These are phyloP conservation scores for Drosophila orosa DNA, from an alignment of 1,140 invertebrate species.

Conservation along the genomic window DNA sequence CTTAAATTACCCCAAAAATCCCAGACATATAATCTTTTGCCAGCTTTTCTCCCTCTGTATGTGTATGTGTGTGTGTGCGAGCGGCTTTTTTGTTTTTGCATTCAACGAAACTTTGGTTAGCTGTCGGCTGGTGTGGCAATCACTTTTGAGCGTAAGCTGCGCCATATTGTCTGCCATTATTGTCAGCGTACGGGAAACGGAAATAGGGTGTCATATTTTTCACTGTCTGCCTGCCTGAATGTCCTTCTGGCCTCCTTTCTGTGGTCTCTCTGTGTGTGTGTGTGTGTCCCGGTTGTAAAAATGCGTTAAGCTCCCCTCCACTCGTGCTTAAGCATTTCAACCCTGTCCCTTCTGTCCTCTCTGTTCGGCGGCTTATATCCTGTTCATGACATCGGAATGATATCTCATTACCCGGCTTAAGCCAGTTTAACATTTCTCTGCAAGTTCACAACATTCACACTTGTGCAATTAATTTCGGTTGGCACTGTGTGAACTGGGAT, in stretches of 20 bases:
- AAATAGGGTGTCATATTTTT: slow-evolving; percentile 78
- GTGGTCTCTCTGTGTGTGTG: slow-evolving; percentile 8
- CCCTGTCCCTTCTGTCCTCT: slow-evolving; percentile 29
- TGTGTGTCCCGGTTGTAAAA: slow-evolving; percentile 42
- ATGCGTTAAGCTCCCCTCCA: slow-evolving; percentile 69
- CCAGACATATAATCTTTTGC: slow-evolving; percentile 71
- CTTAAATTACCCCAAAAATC: slow-evolving; percentile 75
- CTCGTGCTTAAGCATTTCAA: slow-evolving; percentile 61
- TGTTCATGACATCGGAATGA: slow-evolving; percentile 49
- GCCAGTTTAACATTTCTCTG: slow-evolving; percentile 63
- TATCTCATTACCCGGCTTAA: slow-evolving; percentile 74
- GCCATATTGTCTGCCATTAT: slow-evolving; percentile 78
- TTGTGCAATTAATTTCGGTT: slow-evolving; percentile 48
- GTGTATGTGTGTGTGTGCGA: slow-evolving; percentile 5
- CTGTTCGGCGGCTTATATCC: slow-evolving; percentile 27
- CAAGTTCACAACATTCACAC: slow-evolving; percentile 58
- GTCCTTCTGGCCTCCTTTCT: slow-evolving; percentile 28
- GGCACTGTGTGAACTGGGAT: not conserved
- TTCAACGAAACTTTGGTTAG: slow-evolving; percentile 55
- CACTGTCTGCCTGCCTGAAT: slow-evolving; percentile 43
- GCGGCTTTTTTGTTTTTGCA: slow-evolving; percentile 49
- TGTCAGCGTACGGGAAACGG: slow-evolving; percentile 72
- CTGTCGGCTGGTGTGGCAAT: slow-evolving; percentile 58
- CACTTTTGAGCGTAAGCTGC: slow-evolving; percentile 74
- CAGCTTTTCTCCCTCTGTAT: slow-evolving; percentile 46